Evolutionary conservation across 2,888 invertebrate genomes (phyloP).

Genomic region (Caenorhabditis zanzibari): DNA sequence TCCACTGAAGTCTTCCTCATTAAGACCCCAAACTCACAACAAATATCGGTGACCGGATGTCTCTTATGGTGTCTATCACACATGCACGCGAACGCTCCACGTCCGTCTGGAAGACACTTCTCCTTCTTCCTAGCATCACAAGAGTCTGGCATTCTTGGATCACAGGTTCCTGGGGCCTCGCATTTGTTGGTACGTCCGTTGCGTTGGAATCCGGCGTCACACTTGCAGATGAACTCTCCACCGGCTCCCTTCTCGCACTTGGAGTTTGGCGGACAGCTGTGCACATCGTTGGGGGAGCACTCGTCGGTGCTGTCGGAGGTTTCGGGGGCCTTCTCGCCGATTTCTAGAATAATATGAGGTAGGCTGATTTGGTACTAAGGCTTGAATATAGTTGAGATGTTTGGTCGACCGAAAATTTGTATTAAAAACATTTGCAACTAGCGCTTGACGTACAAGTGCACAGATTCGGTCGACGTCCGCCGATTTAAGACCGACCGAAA

Average conservation of each 20-base stretch:
- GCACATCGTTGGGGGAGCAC: conserved; percentile 67
- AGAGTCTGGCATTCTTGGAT: conserved; percentile 75
- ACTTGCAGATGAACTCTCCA: conserved; percentile 75
- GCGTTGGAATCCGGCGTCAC: conserved; percentile 73
- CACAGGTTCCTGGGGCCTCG: conserved; percentile 78
- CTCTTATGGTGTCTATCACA: conserved; percentile 75
- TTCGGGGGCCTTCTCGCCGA: conserved; percentile 58
- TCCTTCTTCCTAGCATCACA: conserved; percentile 78
- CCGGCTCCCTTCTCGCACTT: conserved; percentile 71
- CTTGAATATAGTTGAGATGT: too few species aligned
- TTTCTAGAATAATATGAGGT: conserved; percentile 57
- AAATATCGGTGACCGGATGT: conserved; percentile 79
- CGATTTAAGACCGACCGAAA: too few species aligned
- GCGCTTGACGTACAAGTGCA: too few species aligned
- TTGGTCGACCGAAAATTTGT: too few species aligned
- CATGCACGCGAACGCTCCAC: conserved; percentile 77
- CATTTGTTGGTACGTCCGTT: conserved; percentile 77
- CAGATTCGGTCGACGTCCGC: too few species aligned
- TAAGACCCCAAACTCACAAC: conserved; percentile 68
- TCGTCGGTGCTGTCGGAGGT: conserved; percentile 66
- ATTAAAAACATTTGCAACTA: too few species aligned
- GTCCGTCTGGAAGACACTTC: conserved; percentile 68
- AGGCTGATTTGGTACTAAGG: too few species aligned
- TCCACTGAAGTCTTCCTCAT: not conserved
- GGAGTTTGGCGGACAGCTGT: conserved; percentile 68